Conservation (phyloP, 2,797 vertebrate genomes). For the Streptopelia turtur region DNA sequence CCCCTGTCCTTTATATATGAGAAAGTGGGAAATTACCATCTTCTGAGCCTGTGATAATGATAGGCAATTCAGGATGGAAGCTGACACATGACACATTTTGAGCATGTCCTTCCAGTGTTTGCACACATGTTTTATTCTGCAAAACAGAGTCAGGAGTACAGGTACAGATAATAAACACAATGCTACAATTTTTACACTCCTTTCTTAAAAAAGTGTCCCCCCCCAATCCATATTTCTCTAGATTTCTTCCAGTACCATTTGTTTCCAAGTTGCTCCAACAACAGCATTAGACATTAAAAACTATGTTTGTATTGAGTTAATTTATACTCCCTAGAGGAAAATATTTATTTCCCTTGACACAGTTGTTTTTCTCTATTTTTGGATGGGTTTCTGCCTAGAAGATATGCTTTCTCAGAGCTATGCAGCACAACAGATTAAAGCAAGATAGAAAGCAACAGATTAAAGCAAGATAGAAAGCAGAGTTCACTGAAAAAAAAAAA, state of each 20-base stretch:
- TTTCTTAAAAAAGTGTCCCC: background rate
- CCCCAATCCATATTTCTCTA: background rate
- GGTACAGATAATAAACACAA: background rate
- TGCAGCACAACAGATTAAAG: background rate
- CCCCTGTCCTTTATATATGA: background rate
- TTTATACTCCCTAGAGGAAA: background rate
- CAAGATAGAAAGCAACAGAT: background rate
- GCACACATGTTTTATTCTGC: constrained; percentile 97
- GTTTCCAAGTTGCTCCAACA: background rate
- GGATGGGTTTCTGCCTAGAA: background rate
- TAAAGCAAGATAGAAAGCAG: background rate
- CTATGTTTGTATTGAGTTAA: background rate
- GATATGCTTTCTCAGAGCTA: background rate
- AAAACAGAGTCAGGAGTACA: background rate
- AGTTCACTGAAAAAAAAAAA: background rate
- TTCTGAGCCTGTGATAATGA: constrained; percentile 98
- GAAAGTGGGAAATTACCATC: constrained; percentile 84
- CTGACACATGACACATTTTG: constrained; percentile 98
- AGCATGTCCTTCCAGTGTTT: constrained; percentile 95
- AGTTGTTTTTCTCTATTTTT: background rate
- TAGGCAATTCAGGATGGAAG: constrained; percentile 96
- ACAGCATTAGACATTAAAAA: background rate
- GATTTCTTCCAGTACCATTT: background rate
- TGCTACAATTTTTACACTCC: background rate
- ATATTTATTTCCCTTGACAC: background rate